Conservation (phyloP, 2,888 invertebrate genomes). For the Trichopria drosophilae region DNA sequence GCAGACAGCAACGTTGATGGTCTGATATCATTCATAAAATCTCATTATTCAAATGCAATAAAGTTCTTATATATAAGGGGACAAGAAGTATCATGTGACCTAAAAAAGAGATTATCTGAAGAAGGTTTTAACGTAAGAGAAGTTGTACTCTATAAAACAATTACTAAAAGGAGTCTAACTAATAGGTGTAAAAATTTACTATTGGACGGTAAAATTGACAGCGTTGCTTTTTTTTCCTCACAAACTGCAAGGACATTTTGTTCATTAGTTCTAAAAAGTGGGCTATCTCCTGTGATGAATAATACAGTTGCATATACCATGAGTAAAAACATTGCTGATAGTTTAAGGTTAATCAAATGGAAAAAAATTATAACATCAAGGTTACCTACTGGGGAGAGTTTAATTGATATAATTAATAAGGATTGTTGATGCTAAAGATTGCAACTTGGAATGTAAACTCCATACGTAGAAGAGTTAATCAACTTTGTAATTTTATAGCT, state of each 20-base stretch:
- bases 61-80: conserved; percentile 27
- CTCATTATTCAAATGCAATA: conserved; percentile 24
- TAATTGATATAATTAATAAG: conserved; percentile 26
- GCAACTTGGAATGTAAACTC: conserved; percentile 27
- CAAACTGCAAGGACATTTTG: conserved; percentile 24
- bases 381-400: conserved; percentile 25
- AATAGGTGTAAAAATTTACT: conserved; percentile 27
- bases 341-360: conserved; percentile 27
- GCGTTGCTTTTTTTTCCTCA: conserved; percentile 28
- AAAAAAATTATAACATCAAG: conserved; percentile 27
- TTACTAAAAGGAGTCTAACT: conserved; percentile 27
- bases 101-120: conserved; percentile 28
- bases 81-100: conserved; percentile 28
- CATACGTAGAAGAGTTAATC: conserved; percentile 19
- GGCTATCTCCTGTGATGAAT: conserved; percentile 25
- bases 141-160: conserved; percentile 29
- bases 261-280: conserved; percentile 27
- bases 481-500: conserved; percentile 21
- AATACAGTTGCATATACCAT: conserved; percentile 25
- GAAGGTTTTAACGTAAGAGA: conserved; percentile 27
- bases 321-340: conserved; percentile 28
- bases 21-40: conserved; percentile 28
- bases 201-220: conserved; percentile 26
- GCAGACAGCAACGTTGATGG: conserved; percentile 29
- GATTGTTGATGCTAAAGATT: conserved; percentile 26